phyloP scores from a whole-genome alignment of 2,888 invertebrate genomes.

The Andricus quercusramuli region DNA sequence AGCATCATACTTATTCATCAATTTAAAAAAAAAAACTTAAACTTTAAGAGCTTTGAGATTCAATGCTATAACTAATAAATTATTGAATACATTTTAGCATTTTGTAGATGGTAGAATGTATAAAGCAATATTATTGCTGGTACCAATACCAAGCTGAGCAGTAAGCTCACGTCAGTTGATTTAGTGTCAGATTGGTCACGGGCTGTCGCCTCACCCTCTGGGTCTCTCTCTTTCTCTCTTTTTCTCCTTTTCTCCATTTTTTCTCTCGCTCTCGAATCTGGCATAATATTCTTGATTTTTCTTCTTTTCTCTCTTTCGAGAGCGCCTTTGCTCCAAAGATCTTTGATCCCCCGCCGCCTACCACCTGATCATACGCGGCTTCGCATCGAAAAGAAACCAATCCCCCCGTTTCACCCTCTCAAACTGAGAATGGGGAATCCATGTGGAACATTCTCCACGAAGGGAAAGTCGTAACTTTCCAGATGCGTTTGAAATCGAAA shows the following conservation, averaged over 20 bases:
- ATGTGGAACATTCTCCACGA: constrained; percentile 1
- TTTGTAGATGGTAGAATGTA: constrained; percentile 5
- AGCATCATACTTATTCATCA: too few relatives aligned
- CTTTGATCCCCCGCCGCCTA: constrained; percentile 74
- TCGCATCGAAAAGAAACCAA: constrained; percentile 58
- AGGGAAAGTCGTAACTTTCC: constrained; percentile 11
- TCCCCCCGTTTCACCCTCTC: constrained; percentile 19
- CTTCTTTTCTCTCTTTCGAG: constrained; percentile 48
- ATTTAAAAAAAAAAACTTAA: neutral
- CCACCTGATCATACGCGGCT: constrained; percentile 71
- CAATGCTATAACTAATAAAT: neutral
- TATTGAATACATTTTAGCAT: neutral
- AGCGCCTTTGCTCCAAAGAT: constrained; percentile 54
- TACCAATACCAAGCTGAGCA: constrained; percentile 49
- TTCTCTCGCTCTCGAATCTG: constrained; percentile 49
- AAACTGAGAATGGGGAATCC: constrained; percentile 5
- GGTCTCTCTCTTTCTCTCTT: constrained; percentile 36
- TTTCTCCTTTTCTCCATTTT: neutral
- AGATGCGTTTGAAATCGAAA: constrained; percentile 12
- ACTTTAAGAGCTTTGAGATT: neutral
- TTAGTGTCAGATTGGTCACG: constrained; percentile 76
- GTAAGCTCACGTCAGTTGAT: constrained; percentile 69
- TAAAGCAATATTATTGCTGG: constrained; percentile 17
- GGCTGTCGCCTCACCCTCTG: constrained; percentile 69
- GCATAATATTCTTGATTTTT: constrained; percentile 64